Conservation (phyloP, 2,113 vertebrate genomes). For the Noctilio leporinus region DNA sequence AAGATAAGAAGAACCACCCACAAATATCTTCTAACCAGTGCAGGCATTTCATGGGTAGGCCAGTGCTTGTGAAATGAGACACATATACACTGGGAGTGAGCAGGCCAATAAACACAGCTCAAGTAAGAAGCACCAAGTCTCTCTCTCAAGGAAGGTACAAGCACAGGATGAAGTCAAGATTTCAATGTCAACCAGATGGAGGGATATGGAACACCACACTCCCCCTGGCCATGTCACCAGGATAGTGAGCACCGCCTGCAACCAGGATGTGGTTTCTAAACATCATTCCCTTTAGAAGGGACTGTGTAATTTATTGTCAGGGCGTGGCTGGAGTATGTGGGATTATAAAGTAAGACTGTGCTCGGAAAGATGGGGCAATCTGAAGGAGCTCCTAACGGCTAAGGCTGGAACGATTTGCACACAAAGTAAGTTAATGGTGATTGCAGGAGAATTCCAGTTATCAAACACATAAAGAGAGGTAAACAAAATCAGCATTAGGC, state of each 20-base stretch:
- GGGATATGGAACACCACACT: neutral
- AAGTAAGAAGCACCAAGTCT: neutral
- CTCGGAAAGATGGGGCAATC: neutral
- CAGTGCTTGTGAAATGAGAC: neutral
- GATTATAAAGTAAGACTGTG: neutral
- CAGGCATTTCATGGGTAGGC: neutral
- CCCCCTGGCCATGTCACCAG: neutral
- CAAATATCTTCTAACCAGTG: neutral
- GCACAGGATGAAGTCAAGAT: neutral
- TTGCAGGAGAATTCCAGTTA: neutral
- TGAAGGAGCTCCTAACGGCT: neutral
- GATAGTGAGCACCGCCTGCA: neutral
- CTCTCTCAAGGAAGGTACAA: neutral
- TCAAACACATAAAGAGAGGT: neutral
- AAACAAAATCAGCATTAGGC: neutral
- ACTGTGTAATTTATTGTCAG: neutral
- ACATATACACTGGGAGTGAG: neutral
- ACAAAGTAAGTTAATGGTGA: neutral
- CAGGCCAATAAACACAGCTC: neutral
- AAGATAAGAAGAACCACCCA: neutral
- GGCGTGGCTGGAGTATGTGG: neutral
- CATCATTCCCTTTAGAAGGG: neutral
- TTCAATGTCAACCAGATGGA: neutral
- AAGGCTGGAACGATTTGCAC: neutral
- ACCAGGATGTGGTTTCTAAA: neutral